Percentiles rank a stretch among this genome's conserved stretches.
phyloP scores from a whole-genome alignment of 2,797 vertebrate genomes.

The Simalia tracyae region DNA sequence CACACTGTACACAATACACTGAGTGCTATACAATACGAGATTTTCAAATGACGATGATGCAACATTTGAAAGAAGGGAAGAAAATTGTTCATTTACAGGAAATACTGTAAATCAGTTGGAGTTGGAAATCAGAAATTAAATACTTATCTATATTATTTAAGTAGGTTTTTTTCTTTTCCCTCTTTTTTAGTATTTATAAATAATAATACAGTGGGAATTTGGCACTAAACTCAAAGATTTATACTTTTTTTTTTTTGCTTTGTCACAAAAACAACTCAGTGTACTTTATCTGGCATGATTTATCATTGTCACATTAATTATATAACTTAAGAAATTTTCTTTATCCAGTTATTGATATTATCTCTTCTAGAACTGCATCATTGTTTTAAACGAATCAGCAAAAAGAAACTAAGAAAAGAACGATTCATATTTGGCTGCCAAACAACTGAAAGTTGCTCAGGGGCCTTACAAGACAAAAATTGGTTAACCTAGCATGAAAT shows the following conservation, averaged over 20 bases:
- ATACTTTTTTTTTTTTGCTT: background rate
- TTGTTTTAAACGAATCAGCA: background rate
- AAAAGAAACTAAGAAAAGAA: background rate
- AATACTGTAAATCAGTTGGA: background rate
- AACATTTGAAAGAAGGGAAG: background rate
- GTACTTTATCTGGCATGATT: background rate
- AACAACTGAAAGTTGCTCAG: slow-evolving; percentile 21
- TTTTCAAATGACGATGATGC: background rate
- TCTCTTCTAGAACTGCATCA: background rate
- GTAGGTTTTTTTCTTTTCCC: background rate
- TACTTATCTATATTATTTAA: background rate
- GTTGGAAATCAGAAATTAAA: background rate
- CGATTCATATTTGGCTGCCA: background rate
- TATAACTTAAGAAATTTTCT: background rate
- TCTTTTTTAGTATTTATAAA: background rate
- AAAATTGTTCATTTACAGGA: background rate
- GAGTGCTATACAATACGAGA: background rate
- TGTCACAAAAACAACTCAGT: background rate
- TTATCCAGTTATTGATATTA: background rate
- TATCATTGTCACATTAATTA: background rate
- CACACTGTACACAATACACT: background rate
- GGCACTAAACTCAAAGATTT: background rate
- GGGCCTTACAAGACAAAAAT: slow-evolving; percentile 36
- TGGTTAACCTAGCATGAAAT: slow-evolving; percentile 52
- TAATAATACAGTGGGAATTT: background rate